Base-by-base conservation (phyloP, 1,140 invertebrate genomes). In the Platyscapa corneri region DNA sequence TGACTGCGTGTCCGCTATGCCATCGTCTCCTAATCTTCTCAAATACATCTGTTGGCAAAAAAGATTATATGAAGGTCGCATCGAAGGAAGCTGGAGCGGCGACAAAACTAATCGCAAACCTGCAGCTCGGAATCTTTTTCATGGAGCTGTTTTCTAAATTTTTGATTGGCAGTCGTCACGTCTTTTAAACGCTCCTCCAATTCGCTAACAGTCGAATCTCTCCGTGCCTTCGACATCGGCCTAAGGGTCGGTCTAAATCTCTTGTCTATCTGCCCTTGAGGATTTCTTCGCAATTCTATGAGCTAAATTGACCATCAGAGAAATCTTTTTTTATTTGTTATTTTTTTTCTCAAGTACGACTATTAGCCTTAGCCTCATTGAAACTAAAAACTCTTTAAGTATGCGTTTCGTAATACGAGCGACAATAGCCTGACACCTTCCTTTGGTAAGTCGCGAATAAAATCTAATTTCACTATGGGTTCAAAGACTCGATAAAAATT, bases 221-320 rank as follows among this genome's bases (percentile, higher is more conserved):
- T 93, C 65, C 96, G 92, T 18, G 94, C 94, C 87, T 96, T 96
- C n/a, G 95, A 95, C 94, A 96, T 95, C 16, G 96, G 96, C 78
- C 96, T 94, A n/a, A 97, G 92, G 7, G 96, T 97, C 0, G 96
- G 96, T 56, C 96, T 93, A 65, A 97, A 96, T 84, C 97, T 93
- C 88, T 97, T 97, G 89, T 97, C 97, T 72, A 97, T 96, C 10
- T 95, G 95, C 3, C 97, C 97, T 88, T 96, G 96, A 3, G 97
- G 97, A 94, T 98, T 98, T 86, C 97, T 94, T 88, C 96, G 96
- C 39, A 99, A 94, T 93, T 99, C 98, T 87, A 99, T 95, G 37
- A 98, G 93, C 97, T 98, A 92, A 18, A 93, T 82, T 90, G 74
- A 87, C 30, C 64, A 86, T n/a, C 42, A 83, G 64, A 65, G 16